These are phyloP conservation scores for Pelobates cultripes DNA, from an alignment of 2,797 vertebrate species.

Conservation along the genomic window DNA sequence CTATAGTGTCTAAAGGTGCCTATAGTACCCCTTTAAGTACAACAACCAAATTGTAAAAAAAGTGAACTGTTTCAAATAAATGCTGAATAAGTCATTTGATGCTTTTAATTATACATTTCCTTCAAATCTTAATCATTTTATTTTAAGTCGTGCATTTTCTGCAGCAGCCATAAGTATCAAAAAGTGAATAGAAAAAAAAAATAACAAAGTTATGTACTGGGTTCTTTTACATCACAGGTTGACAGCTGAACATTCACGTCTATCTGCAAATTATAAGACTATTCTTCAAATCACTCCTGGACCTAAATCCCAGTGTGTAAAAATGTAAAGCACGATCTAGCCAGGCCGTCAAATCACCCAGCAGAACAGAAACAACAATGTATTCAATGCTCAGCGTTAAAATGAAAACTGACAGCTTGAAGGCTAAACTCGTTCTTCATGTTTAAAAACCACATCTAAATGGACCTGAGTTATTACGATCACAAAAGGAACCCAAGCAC, in stretches of 20 bases:
- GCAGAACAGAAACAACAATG: slow-evolving; percentile 51
- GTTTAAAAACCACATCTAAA: slow-evolving; percentile 68
- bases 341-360: slow-evolving; percentile 29
- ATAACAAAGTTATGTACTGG: not conserved
- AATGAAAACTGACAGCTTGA: slow-evolving; percentile 68
- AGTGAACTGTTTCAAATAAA: too few species aligned
- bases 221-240: not conserved
- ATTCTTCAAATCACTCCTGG: slow-evolving; percentile 12
- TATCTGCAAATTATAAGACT: slow-evolving; percentile 9
- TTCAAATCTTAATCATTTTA: not conserved
- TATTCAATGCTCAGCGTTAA: slow-evolving; percentile 59
- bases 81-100: not conserved
- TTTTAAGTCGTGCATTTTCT: not conserved
- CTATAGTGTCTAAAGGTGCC: too few species aligned
- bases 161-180: too few species aligned
- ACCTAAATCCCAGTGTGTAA: slow-evolving; percentile 22
- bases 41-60: too few species aligned
- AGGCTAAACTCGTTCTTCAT: slow-evolving; percentile 68
- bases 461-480: slow-evolving; percentile 66
- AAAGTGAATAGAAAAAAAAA: not conserved
- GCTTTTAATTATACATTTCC: not conserved
- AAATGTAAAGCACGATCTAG: slow-evolving; percentile 37
- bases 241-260: not conserved
- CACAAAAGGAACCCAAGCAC: slow-evolving; percentile 63
- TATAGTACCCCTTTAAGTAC: too few species aligned